These are phyloP conservation scores for Burhinus oedicnemus DNA, from an alignment of 2,113 vertebrate genomes.

Conservation along the genomic window DNA sequence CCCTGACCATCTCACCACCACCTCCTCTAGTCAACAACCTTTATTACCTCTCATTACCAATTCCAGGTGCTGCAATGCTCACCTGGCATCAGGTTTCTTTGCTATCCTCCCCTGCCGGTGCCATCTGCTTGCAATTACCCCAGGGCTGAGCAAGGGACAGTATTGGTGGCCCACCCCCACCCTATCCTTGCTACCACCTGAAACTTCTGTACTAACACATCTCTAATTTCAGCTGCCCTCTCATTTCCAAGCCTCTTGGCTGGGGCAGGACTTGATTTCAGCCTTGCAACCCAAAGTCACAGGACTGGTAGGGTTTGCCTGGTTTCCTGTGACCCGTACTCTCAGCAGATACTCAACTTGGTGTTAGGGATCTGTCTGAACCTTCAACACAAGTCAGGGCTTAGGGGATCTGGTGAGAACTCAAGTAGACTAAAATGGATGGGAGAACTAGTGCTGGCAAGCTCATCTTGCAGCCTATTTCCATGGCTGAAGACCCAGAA, in stretches of 20 bases:
- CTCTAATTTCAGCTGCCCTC: neutral
- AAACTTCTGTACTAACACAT: neutral
- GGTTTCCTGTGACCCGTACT: fast-evolving
- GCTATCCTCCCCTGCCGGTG: neutral
- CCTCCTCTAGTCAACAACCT: fast-evolving
- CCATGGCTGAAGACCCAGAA: neutral
- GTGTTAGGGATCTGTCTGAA: neutral
- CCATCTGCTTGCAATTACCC: neutral
- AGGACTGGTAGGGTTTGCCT: neutral
- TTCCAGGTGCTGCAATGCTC: neutral
- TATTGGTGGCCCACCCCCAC: neutral
- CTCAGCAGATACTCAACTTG: neutral
- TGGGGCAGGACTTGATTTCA: neutral
- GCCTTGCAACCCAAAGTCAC: neutral
- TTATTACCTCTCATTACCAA: fast-evolving
- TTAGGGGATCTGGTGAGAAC: neutral
- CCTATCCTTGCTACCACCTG: neutral
- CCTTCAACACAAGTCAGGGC: neutral
- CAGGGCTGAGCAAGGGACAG: neutral
- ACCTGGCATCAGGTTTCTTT: neutral
- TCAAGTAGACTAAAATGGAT: neutral
- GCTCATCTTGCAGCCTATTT: neutral
- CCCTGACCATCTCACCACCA: neutral
- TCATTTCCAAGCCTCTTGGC: neutral
- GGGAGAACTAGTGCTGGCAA: neutral